phyloP scores from a whole-genome alignment of 2,888 invertebrate genomes.

The Margaritifera margaritifera region DNA sequence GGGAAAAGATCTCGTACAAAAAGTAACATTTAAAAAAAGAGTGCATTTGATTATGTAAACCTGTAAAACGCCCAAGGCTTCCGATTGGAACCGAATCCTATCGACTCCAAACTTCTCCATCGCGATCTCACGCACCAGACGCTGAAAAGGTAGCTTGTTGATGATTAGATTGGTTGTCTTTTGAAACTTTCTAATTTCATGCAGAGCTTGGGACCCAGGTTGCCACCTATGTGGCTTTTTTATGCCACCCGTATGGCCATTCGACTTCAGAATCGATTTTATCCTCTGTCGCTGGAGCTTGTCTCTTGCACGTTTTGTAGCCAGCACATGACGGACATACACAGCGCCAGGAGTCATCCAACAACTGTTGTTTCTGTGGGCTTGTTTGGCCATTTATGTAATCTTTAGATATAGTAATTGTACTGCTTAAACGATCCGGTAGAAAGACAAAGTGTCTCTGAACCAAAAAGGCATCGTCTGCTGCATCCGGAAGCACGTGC shows the following conservation, averaged over 20 bases:
- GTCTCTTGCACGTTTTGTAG: slow-evolving; percentile 8
- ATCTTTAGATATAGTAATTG: too few species aligned
- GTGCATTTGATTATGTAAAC: slow-evolving; percentile 1
- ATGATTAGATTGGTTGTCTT: slow-evolving; percentile 23
- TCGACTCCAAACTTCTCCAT: not conserved
- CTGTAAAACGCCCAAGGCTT: slow-evolving; percentile 26
- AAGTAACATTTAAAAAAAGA: too few species aligned
- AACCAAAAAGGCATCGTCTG: too few species aligned
- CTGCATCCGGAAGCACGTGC: too few species aligned
- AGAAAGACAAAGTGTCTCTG: too few species aligned
- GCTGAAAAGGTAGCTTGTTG: slow-evolving; percentile 25
- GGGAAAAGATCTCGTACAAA: too few species aligned
- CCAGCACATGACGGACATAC: slow-evolving; percentile 12
- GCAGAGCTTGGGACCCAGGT: slow-evolving; percentile 19
- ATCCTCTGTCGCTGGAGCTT: slow-evolving; percentile 2
- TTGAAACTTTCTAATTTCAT: slow-evolving; percentile 29
- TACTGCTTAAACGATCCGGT: too few species aligned
- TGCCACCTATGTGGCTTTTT: slow-evolving; percentile 15
- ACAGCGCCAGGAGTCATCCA: slow-evolving; percentile 6
- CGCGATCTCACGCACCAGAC: slow-evolving; percentile 22
- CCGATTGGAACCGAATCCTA: slow-evolving; percentile 21
- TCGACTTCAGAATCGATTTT: not conserved
- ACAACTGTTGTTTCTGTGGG: too few species aligned
- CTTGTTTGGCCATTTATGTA: too few species aligned
- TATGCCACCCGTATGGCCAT: slow-evolving; percentile 23